Base-by-base conservation (phyloP, 2,888 invertebrate species). In the Pyrrhosoma nymphula region DNA sequence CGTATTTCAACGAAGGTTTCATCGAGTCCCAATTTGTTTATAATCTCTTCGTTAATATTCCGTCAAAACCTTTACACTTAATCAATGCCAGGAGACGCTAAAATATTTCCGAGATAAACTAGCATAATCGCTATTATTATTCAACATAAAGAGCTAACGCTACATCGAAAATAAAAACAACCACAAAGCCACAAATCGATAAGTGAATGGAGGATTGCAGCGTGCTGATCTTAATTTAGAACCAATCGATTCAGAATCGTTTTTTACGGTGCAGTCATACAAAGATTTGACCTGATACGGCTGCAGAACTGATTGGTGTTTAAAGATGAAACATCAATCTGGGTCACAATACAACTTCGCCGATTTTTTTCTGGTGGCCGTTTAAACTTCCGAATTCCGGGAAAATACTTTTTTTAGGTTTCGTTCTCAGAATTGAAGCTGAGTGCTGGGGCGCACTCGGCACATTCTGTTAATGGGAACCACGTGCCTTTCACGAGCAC, bases 281-380 rank as follows among this genome's bases (percentile, higher is more conserved):
- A 35, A 30, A 35, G 82, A 8, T 35, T 35, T 35, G 18, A 82
- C 3, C 82, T 82, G 82, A n/a, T 82, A 35, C 14, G 35, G 30
- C 35, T 16, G 35, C 82, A 82, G 82, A 35, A 23, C 30, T 82
- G 82, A 82, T 82, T 82, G 82, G 16, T 35, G 30, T 82, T 82
- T 82, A 82, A 82, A 82, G 82, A 82, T 82, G 82, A 35, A 82
- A 82, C 82, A 82, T 82, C 82, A 82, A 82, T 82, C 82, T 4
- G 75, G 30, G 35, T 10, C 35, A 35, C 35, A 14, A 16, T 6
- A 4, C 35, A n/a, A 14, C 82, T 35, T 69, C 35, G 35, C 35
- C 3, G 16, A 60, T 82, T 82, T 35, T 35, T 30, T 16, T 35
- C 2, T 60, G 60, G 69, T 23, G 69, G 10, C 69, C 69, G 12